Conservation (phyloP, 2,113 vertebrate species). For the Lophius piscatorius region DNA sequence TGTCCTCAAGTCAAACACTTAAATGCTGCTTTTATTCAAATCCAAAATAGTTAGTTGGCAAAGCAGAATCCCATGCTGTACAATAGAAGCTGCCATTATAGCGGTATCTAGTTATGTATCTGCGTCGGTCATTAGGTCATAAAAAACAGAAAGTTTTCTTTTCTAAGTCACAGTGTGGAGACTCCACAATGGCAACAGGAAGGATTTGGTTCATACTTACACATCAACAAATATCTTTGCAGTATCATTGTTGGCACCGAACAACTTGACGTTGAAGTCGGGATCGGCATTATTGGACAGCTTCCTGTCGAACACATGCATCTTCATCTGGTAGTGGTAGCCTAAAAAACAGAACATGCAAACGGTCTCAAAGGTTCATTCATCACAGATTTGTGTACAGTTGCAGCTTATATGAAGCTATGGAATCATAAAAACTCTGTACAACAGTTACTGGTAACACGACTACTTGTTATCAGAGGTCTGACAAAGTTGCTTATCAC, state of each 20-base stretch:
- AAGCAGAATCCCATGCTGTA: background rate
- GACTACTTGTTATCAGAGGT: background rate
- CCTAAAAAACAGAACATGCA: slow-evolving; percentile 72
- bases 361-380: slow-evolving; percentile 4
- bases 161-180: too few species aligned
- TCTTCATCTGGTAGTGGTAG: slow-evolving; percentile 98
- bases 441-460: background rate
- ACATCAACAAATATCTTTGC: slow-evolving; percentile 80
- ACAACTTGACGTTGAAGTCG: slow-evolving; percentile 85
- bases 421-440: slow-evolving; percentile 3
- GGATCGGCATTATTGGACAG: slow-evolving; percentile 80
- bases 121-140: too few species aligned
- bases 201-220: slow-evolving; percentile 80
- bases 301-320: slow-evolving; percentile 92
- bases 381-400: background rate
- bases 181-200: too few species aligned
- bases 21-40: background rate
- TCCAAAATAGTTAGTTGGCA: background rate
- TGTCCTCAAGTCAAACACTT: background rate
- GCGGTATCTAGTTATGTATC: too few species aligned
- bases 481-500: slow-evolving; percentile 1
- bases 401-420: slow-evolving; percentile 1
- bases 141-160: too few species aligned
- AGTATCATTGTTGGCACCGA: slow-evolving; percentile 84
- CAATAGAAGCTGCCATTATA: background rate